Base-by-base conservation (phyloP, 2,888 invertebrate genomes). In the Chaetoderma sp. region DNA sequence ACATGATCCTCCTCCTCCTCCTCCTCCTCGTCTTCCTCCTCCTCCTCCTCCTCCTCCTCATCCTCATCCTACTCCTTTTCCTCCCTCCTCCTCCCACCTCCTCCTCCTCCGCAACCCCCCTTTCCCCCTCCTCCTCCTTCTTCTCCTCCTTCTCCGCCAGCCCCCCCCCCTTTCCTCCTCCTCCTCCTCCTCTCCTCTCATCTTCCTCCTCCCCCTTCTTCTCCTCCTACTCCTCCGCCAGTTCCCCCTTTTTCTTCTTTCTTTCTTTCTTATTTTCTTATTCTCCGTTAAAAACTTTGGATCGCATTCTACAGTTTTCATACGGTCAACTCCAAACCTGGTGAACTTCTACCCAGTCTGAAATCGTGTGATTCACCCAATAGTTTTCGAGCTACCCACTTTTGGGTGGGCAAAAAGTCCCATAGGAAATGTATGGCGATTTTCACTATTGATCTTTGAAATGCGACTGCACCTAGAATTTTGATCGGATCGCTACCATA, bases 261-360 rank as follows among this genome's bases (percentile, higher is more conserved):
- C 62, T 69, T 54, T 63, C 67, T 32, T 63, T 65, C 72, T 69
- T 69, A 1, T 65, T 62, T 2, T 18, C 50, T 16, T 73, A 68
- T 10, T 68, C 66, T n/a, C 65, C 59, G 16, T 66, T 55, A 25
- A 67, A 63, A n/a, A n/a, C n/a, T n/a, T n/a, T n/a, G n/a, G n/a
- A n/a, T n/a, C n/a, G n/a, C n/a, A n/a, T 47, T 69, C 72, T 23
- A 44, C 10, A n/a, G n/a, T n/a, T n/a, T n/a, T n/a, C n/a, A n/a
- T n/a, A n/a, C n/a, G n/a, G n/a, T n/a, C n/a, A n/a, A n/a, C n/a
- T n/a, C n/a, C n/a, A n/a, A n/a, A n/a, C n/a, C n/a, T n/a, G n/a
- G n/a, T n/a, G n/a, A n/a, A 25, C 69, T 57, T 30, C 56, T 64
- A 23, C 65, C 54, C 52, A 70, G 59, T 45, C 70, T 69, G 28